Base-by-base conservation (phyloP, 53 echinoderm and acorn worm species). In the Astropecten irregularis region DNA sequence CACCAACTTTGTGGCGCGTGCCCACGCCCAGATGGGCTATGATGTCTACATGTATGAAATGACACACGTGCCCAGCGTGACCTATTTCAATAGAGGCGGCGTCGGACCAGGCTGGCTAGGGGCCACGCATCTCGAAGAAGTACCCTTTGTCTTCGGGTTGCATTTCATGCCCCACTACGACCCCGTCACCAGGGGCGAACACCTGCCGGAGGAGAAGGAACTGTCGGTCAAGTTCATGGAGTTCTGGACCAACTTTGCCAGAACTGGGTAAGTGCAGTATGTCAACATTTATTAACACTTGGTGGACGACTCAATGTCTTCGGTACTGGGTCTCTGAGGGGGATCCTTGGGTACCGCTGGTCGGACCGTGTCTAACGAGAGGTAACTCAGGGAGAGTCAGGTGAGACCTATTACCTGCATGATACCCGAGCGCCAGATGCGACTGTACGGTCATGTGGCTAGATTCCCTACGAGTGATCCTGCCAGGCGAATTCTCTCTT, bases 181-280 rank as follows among this genome's bases (percentile, higher is more conserved):
- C 5, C 49, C 49, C 9, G 7, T 28, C 1, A 11, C 51, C 27
- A 69, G 59, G 31, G n/a, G n/a, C n/a, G 40, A 71, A 5, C 58
- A 85, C 32, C 62, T 83, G 1, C 85, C 83, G 40, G 65, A 68
- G 0, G 93, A 93, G 38, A 76, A 71, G 30, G 84, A 61, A 29
- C 65, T 93, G 9, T 90, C 87, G 18, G 90, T 90, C 6, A 54
- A 87, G 59, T 85, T 90, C 46, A 93, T 93, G 87, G 60, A 18
- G 61, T 87, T 70, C 52, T 93, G 90, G 90, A 89, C 90, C 4
- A 87, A 87, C 39, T 93, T 93, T 49, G 90, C 90, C 2, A 93
- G 87, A 40, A 76, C 77, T 48, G 93, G 93, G 93, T 93, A 19
- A 66, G 71, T 42, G 32, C 1, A n/a, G 16, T n/a, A n/a, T n/a